phyloP scores from a whole-genome alignment of 30 jellyfish, hydroid and myxozoan species.

The Aurelia coerulea region DNA sequence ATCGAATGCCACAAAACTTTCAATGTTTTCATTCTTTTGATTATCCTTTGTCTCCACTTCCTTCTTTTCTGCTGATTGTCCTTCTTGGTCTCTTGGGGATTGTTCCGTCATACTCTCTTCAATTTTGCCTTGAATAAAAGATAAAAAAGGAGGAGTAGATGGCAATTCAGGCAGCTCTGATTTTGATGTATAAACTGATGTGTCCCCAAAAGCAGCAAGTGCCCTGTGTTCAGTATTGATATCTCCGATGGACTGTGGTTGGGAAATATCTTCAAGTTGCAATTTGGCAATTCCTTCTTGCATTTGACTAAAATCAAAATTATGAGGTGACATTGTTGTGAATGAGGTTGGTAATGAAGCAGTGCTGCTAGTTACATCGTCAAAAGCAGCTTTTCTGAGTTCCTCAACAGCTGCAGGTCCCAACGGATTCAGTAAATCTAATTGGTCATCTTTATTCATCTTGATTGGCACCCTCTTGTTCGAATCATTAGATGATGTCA shows the following conservation, averaged over 20 bases:
- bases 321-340: conserved; percentile 39
- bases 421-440: conserved; percentile 41
- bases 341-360: conserved; percentile 69
- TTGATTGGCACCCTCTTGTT: conserved; percentile 38
- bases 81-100: conserved; percentile 4
- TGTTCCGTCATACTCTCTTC: conserved; percentile 45
- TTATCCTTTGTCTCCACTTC: conserved; percentile 4
- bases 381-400: conserved; percentile 90
- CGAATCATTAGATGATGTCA: not conserved
- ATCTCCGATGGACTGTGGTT: conserved; percentile 63
- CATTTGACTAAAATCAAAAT: conserved; percentile 36
- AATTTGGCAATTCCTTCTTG: conserved; percentile 25
- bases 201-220: conserved; percentile 90
- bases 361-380: conserved; percentile 59
- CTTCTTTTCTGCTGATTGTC: not conserved
- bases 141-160: conserved; percentile 89
- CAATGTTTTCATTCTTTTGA: not conserved
- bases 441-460: conserved; percentile 46
- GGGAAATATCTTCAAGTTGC: conserved; percentile 19
- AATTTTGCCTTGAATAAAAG: conserved; percentile 76
- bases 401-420: conserved; percentile 83
- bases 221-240: conserved; percentile 57
- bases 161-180: conserved; percentile 81
- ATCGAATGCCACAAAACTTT: conserved; percentile 14
- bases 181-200: conserved; percentile 29